phyloP scores from a whole-genome alignment of 2,797 vertebrate genomes.

The Oryzias dopingdopingensis region DNA sequence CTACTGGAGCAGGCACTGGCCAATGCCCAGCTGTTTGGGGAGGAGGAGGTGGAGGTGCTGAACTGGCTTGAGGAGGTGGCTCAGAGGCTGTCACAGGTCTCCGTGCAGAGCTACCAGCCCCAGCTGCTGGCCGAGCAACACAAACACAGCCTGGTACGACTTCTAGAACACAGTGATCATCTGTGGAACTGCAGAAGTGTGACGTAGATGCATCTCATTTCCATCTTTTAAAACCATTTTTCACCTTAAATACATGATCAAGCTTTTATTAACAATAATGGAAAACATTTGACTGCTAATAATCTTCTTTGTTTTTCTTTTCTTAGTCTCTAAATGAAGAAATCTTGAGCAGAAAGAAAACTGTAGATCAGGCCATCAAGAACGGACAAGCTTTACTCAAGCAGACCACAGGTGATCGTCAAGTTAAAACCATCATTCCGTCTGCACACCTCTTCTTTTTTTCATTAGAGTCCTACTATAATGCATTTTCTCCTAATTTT shows the following conservation, averaged over 20 bases:
- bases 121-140: slow-evolving; percentile 90
- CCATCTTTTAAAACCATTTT: no score
- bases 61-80: slow-evolving; percentile 98
- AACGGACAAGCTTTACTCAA: slow-evolving; percentile 96
- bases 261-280: neutral
- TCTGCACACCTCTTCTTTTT: neutral
- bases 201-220: no score
- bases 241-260: no score
- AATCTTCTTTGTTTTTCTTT: neutral
- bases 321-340: slow-evolving; percentile 92
- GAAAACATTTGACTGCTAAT: neutral
- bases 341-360: slow-evolving; percentile 95
- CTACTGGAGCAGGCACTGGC: slow-evolving; percentile 92
- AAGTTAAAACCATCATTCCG: neutral
- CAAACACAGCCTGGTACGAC: slow-evolving; percentile 85
- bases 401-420: slow-evolving; percentile 90
- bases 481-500: neutral
- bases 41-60: slow-evolving; percentile 98
- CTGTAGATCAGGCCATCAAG: slow-evolving; percentile 96
- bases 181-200: no score
- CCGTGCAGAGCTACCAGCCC: slow-evolving; percentile 88
- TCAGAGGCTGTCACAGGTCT: slow-evolving; percentile 89
- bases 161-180: slow-evolving; percentile 12
- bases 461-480: no score
- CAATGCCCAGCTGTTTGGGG: slow-evolving; percentile 95